Evolutionary conservation across 2,888 invertebrate species (phyloP).

Genomic region (Phyllotreta striolata): DNA sequence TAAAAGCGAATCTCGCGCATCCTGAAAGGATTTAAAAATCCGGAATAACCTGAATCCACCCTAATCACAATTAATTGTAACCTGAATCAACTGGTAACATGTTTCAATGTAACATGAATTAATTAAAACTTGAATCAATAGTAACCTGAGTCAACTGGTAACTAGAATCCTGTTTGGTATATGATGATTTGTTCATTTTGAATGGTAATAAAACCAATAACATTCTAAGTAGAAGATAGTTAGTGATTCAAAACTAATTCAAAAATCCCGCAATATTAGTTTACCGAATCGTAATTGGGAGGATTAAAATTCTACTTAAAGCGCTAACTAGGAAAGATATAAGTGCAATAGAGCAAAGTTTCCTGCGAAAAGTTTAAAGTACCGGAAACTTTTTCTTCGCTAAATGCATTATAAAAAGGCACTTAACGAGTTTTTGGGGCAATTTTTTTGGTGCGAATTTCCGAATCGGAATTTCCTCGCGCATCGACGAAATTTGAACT

Average conservation of each 20-base stretch:
- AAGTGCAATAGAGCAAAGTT: slow-evolving; percentile 5
- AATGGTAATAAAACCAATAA: too few relatives aligned
- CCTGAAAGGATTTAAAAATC: not conserved
- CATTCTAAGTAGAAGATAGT: too few relatives aligned
- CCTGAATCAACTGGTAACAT: too few relatives aligned
- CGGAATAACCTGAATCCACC: not conserved
- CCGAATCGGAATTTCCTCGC: not conserved
- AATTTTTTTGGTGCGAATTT: not conserved
- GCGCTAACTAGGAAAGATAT: slow-evolving; percentile 8
- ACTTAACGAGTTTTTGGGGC: not conserved
- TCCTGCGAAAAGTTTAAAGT: slow-evolving; percentile 8
- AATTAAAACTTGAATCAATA: not conserved
- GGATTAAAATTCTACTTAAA: slow-evolving; percentile 8
- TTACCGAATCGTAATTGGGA: slow-evolving; percentile 1
- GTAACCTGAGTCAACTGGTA: not conserved
- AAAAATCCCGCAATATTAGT: slow-evolving; percentile 2
- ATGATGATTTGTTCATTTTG: too few relatives aligned
- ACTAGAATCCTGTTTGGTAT: too few relatives aligned
- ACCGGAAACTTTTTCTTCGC: slow-evolving; percentile 2
- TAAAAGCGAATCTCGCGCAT: too few relatives aligned
- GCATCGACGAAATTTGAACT: not conserved
- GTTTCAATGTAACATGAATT: slow-evolving; percentile 1
- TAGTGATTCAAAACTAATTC: not conserved
- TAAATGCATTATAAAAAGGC: slow-evolving; percentile 2
- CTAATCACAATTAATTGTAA: not conserved